Conservation (phyloP, 2,888 invertebrate genomes). For the Junonia oenone region DNA sequence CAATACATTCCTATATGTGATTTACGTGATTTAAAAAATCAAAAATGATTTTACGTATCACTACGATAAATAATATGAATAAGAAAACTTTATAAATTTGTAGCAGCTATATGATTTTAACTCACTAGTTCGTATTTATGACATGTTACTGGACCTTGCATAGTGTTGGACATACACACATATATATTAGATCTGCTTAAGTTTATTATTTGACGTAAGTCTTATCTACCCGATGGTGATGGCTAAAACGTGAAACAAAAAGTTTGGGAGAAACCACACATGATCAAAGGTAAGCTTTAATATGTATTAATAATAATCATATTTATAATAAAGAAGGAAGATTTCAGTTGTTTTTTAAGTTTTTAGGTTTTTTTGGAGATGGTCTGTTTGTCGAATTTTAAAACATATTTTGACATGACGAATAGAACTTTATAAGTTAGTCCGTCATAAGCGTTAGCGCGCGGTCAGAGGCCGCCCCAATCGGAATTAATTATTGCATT, state of each 20-base stretch:
- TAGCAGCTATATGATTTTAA: too few relatives aligned
- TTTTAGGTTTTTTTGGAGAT: background rate
- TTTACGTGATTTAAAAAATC: too few relatives aligned
- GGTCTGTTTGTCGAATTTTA: too few relatives aligned
- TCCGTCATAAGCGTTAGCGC: too few relatives aligned
- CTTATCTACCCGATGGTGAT: conserved; percentile 17
- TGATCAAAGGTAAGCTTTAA: background rate
- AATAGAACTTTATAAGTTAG: too few relatives aligned
- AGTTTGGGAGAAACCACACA: conserved; percentile 3
- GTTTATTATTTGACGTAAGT: conserved; percentile 8
- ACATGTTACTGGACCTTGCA: background rate
- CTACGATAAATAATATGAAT: too few relatives aligned
- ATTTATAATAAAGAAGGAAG: background rate
- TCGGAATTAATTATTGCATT: too few relatives aligned
- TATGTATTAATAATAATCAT: background rate
- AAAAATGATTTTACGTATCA: too few relatives aligned
- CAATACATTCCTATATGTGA: too few relatives aligned
- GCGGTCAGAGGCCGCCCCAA: too few relatives aligned
- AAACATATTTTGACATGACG: too few relatives aligned
- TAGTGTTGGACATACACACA: background rate
- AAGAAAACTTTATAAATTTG: too few relatives aligned
- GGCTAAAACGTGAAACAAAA: conserved; percentile 15
- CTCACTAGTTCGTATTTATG: background rate
- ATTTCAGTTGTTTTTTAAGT: background rate
- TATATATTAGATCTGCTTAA: background rate